Evolutionary conservation across 2,113 vertebrate genomes (phyloP).

Genomic region (Rhinoptilus africanus): DNA sequence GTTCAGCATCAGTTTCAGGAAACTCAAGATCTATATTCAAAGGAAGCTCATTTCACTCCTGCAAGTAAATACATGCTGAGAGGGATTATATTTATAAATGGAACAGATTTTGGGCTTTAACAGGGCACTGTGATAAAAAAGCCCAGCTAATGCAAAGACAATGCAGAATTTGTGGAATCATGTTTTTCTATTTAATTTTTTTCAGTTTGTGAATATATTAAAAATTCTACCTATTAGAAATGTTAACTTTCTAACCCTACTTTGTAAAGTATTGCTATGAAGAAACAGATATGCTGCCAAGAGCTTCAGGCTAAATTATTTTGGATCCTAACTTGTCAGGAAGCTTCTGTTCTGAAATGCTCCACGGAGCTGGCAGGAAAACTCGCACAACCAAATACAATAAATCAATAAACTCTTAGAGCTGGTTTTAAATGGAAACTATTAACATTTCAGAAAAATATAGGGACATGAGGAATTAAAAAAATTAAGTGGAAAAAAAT

Average conservation of each 20-base stretch:
- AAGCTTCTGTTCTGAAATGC: slow-evolving; percentile 52
- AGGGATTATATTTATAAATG: neutral
- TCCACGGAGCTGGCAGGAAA: slow-evolving; percentile 28
- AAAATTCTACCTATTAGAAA: neutral
- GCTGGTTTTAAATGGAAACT: slow-evolving; percentile 36
- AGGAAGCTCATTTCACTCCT: neutral
- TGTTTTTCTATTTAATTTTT: neutral
- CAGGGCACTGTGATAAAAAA: neutral
- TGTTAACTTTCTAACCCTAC: neutral
- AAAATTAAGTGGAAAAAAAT: neutral
- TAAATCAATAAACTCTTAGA: slow-evolving; percentile 49
- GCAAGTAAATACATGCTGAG: neutral
- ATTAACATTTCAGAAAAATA: slow-evolving; percentile 19
- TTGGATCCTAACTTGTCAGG: slow-evolving; percentile 29
- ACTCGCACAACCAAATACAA: neutral
- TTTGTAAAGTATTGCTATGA: neutral
- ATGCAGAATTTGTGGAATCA: neutral
- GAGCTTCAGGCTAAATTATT: slow-evolving; percentile 46
- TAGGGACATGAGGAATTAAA: neutral
- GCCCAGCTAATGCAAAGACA: neutral
- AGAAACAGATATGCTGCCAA: slow-evolving; percentile 30
- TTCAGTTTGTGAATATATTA: neutral
- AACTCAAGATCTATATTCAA: neutral
- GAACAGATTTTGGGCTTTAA: neutral
- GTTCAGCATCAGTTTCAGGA: neutral